A percentile compares a stretch with the other conserved stretches of the same genome.
Evolutionary conservation across 2,113 vertebrate species (phyloP).

Genomic region (Rallus limicola): DNA sequence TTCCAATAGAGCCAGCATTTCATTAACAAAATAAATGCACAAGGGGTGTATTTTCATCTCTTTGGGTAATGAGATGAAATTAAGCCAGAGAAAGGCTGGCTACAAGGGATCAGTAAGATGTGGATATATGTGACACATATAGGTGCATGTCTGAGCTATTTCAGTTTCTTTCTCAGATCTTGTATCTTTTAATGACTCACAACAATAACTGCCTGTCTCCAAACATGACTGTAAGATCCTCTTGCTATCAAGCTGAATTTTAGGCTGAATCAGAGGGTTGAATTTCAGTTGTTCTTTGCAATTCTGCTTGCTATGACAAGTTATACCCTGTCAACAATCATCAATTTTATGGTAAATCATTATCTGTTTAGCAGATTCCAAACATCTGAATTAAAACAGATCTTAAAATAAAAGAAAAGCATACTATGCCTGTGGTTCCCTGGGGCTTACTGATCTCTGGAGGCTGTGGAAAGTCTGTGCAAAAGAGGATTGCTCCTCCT

Average conservation of each 20-base stretch:
- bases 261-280: neutral
- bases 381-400: constrained; percentile 11
- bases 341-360: neutral
- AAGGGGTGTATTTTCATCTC: neutral
- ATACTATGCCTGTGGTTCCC: neutral
- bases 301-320: constrained; percentile 1
- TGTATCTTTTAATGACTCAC: neutral
- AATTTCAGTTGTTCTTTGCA: neutral
- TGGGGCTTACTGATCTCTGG: constrained; percentile 1
- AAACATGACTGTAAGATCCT: neutral
- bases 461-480: neutral
- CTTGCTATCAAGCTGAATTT: neutral
- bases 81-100: neutral
- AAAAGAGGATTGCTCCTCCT: neutral
- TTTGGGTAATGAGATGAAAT: constrained; percentile 16
- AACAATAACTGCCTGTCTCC: neutral
- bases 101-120: neutral
- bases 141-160: constrained; percentile 10
- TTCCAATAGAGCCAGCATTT: constrained; percentile 17
- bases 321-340: neutral
- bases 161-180: neutral
- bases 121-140: neutral
- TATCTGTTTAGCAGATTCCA: constrained; percentile 2
- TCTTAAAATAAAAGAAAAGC: neutral
- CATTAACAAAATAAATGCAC: constrained; percentile 45